Evolutionary conservation across 2,113 vertebrate species (phyloP).

Genomic region (Hippopotamus amphibius): DNA sequence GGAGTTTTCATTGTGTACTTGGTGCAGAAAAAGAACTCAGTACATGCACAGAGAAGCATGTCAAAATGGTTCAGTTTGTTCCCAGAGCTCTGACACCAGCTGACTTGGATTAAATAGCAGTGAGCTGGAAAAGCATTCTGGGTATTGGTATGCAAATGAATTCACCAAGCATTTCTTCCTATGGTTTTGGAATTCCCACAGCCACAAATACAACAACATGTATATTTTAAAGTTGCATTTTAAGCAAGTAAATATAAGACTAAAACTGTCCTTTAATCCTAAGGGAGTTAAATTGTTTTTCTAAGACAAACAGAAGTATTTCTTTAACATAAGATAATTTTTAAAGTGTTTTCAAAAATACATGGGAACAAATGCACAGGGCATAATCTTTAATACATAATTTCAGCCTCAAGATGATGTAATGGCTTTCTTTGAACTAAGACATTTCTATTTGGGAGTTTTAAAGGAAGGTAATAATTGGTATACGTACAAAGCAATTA

Average conservation of each 20-base stretch:
- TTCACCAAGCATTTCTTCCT: conserved; percentile 77
- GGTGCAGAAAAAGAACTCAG: conserved; percentile 71
- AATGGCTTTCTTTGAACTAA: conserved; percentile 27
- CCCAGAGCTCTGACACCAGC: conserved; percentile 80
- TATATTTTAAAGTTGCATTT: conserved; percentile 71
- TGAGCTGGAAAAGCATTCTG: conserved; percentile 82
- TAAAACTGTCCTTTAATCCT: conserved; percentile 55
- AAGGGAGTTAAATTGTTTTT: conserved; percentile 36
- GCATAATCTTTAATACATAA: not conserved
- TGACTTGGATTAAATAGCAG: conserved; percentile 80
- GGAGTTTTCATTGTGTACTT: conserved; percentile 56
- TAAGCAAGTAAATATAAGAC: conserved; percentile 63
- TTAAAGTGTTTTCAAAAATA: conserved; percentile 28
- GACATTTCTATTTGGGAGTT: not conserved
- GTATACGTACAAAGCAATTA: conserved; percentile 17
- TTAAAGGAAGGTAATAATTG: conserved; percentile 42
- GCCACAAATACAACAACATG: conserved; percentile 69
- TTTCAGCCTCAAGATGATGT: not conserved
- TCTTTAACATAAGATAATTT: conserved; percentile 43
- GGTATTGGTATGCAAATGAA: conserved; percentile 80
- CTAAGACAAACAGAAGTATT: conserved; percentile 52
- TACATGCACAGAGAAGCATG: conserved; percentile 76
- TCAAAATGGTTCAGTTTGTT: conserved; percentile 74
- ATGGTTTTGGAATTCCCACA: conserved; percentile 79
- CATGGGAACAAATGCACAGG: not conserved